phyloP scores from a whole-genome alignment of 2,797 vertebrate species.

The Dendrocincla fuliginosa region DNA sequence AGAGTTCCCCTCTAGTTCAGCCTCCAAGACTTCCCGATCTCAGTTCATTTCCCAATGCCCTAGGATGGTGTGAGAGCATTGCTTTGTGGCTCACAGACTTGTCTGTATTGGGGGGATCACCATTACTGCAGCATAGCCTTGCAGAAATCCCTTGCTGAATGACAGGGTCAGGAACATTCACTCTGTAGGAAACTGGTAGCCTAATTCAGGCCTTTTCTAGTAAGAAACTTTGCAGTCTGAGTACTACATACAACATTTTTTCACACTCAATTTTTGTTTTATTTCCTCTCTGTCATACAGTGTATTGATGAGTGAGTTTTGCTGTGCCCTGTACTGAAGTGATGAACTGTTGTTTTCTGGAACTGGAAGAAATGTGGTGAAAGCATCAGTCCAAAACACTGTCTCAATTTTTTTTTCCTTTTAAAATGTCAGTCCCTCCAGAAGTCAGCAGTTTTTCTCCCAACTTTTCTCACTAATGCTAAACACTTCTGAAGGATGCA shows the following conservation, averaged over 20 bases:
- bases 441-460: slow-evolving; percentile 11
- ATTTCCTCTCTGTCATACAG: background rate
- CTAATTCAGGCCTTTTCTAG: background rate
- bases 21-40: background rate
- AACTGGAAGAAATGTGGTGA: background rate
- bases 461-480: background rate
- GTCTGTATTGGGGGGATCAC: background rate
- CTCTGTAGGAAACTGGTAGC: background rate
- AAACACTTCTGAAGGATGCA: background rate
- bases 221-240: background rate
- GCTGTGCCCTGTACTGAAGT: background rate
- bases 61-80: background rate
- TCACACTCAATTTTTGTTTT: background rate
- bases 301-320: background rate
- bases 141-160: background rate
- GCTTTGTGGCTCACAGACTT: background rate
- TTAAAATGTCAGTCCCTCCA: background rate
- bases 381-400: background rate
- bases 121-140: background rate
- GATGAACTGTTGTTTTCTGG: background rate
- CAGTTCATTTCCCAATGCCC: background rate
- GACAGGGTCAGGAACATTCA: background rate
- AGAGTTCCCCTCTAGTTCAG: background rate
- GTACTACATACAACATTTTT: background rate
- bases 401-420: background rate